These are phyloP conservation scores for Manis crassicaudata DNA, from an alignment of 2,797 vertebrate species.

Conservation along the genomic window DNA sequence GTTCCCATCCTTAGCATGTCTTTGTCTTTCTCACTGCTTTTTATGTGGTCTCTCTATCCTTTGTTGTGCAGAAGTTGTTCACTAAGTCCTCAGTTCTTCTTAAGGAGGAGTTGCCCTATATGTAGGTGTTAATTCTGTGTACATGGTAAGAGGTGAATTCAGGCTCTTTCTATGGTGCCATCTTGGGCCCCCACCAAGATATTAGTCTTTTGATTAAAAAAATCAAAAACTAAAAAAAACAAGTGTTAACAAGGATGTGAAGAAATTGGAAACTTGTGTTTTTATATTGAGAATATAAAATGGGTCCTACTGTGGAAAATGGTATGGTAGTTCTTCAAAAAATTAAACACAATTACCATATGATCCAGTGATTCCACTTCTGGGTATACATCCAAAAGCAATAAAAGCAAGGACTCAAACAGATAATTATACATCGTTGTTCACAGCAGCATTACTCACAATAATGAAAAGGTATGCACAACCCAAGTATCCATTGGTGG, in stretches of 20 bases:
- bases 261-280: background rate
- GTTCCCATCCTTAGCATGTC: too few relatives aligned
- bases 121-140: too few relatives aligned
- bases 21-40: too few relatives aligned
- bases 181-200: background rate
- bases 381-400: background rate
- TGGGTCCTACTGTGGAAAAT: background rate
- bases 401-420: background rate
- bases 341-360: background rate
- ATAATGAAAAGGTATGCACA: background rate
- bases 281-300: background rate
- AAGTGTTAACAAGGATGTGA: background rate
- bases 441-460: background rate
- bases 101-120: too few relatives aligned
- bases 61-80: too few relatives aligned
- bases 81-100: too few relatives aligned
- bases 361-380: background rate
- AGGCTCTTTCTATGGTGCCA: too few relatives aligned
- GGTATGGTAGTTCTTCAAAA: background rate
- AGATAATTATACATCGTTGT: background rate
- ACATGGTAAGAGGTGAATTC: too few relatives aligned
- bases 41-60: too few relatives aligned
- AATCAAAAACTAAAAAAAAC: background rate
- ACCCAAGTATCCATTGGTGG: background rate
- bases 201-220: background rate